Base-by-base conservation (phyloP, 2,797 vertebrate genomes). In the Gouania willdenowi region DNA sequence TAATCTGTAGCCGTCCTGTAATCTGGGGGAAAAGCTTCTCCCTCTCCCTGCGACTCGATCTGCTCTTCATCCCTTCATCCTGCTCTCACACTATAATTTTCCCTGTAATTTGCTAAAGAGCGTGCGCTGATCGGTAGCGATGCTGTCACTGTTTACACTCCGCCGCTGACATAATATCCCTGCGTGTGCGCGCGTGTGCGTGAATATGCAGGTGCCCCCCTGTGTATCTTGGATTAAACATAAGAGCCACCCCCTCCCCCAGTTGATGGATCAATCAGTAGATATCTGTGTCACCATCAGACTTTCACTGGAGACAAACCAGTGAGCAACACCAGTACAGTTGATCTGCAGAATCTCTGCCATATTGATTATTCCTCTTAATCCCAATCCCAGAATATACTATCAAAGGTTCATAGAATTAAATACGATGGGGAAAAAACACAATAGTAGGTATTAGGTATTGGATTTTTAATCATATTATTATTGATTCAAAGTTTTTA, bases 61-160 rank as follows among this genome's bases (percentile, higher is more conserved):
- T 58, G 58, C 52, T 47, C 52, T 71, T 75, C 77, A 80, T 78
- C 74, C 70, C 71, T 63, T 75, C 76, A 79, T 82, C 71, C 73
- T 48, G 57, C 75, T 63, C 71, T 79, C 71, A 75, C 72, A 76
- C 80, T 82, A 79, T 84, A 72, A 79, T 79, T 79, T 78, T 16
- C 67, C 20, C 58, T 69, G 70, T 84, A 75, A 82, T 84, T 84
- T 81, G 71, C 74, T 79, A 76, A 83, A 83, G 80, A 78, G 74
- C 27, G 51, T 1, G 11, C 38, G 45, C 60, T 74, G 77, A 80
- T 73, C 76, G 78, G 69, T 71, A 26, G 38, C 16, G 55, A 42
- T 18, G 57, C 40, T 15, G 40, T 21, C 47, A 65, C 41, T 67
- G 71, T 82, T 81, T 75, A 79, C 66, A 67, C 52, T 55, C 26